Evolutionary conservation across 37 sponge, comb jelly and placozoan species (phyloP), one percentile per base, ranked within the genome.

Genomic region (Bolinopsis microptera): DNA sequence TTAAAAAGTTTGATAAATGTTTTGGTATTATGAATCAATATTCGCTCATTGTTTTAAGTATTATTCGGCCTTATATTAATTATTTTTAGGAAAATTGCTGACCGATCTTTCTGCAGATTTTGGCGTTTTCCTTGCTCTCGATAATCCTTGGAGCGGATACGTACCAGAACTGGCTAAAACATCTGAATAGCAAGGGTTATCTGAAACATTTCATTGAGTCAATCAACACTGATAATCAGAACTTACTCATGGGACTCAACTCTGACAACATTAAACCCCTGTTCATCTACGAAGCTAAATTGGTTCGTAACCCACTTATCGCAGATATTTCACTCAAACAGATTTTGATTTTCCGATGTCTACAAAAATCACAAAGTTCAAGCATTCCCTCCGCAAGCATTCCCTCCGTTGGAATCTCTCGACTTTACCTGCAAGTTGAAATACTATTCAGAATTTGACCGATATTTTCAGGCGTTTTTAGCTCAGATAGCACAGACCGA

Each of bases 101-200:
- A n/a, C n/a, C n/a, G n/a, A n/a, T 18, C 74, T 30, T 28, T 28
- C 28, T 40, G 24, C 90, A 86, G 90, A 34, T 86, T 21, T 27
- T 86, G 28, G 48, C 90, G 67, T 41, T 86, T 27, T 86, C 90
- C n/a, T 61, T 86, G 5, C 90, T 86, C 8, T 86, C 90, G 1
- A 86, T 86, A 2, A 26, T 86, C 68, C 26, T 86, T 8, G 90
- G 90, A 40, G 90, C 90, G 3, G 90, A 86, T 30, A 25, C 90
- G 1, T 86, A 86, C 67, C 90, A 86, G 90, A 86, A 39, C 68
- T 86, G 90, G 90, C 28, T 86, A 34, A 86, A 86, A 39, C 90
- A 86, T 26, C 90, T 86, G 61, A 86, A 39, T 16, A 86, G 35
- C 67, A 86, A 86, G 90, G 90, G 90, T 0, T 86, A 86, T 26